Percentiles rank a stretch among this genome's conserved stretches.
Evolutionary conservation across 2,113 vertebrate species (phyloP).

Genomic region (Felis catus): F.catus_Fca126_mat1.0 CM031421.1:44140501-44141000

Average conservation of each 20-base stretch:
- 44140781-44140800: not conserved
- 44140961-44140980: not conserved
- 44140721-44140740: not conserved
- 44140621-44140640: not conserved
- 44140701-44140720: not conserved
- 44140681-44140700: not conserved
- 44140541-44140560: not conserved
- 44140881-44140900: not conserved
- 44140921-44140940: not conserved
- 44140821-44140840: not conserved
- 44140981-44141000: not conserved
- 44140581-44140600: not conserved
- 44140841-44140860: not conserved
- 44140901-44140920: not conserved
- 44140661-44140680: not conserved
- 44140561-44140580: not conserved
- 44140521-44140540: not conserved
- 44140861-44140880: not conserved
- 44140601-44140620: not conserved
- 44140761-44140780: not conserved
- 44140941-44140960: not conserved
- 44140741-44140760: not conserved
- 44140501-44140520: not conserved
- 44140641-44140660: not conserved
- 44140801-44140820: not conserved